A percentile compares a stretch with the other conserved stretches of the same genome.
phyloP scores from a whole-genome alignment of 2,888 invertebrate species.

The Elysia crispata region DNA sequence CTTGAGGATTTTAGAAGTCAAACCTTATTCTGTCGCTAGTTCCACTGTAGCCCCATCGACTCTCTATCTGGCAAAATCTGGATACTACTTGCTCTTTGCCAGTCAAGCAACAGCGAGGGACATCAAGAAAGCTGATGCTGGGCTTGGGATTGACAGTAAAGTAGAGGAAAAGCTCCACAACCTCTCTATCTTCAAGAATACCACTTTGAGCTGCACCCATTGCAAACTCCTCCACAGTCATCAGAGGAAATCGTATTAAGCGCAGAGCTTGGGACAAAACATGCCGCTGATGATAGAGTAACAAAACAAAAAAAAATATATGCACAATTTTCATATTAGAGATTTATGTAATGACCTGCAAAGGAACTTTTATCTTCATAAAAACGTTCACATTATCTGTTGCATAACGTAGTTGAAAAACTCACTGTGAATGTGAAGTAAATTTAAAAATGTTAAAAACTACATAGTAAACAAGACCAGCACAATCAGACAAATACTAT shows the following conservation, averaged over 20 bases:
- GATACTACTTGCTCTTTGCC: slow-evolving; percentile 87
- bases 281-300: slow-evolving; percentile 28
- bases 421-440: no score
- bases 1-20: slow-evolving; percentile 41
- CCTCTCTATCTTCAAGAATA: slow-evolving; percentile 86
- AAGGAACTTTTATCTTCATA: no score
- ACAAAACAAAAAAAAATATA: no score
- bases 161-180: slow-evolving; percentile 81
- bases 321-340: no score
- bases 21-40: slow-evolving; percentile 88
- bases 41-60: slow-evolving; percentile 90
- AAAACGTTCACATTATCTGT: no score
- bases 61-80: slow-evolving; percentile 87
- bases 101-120: slow-evolving; percentile 86
- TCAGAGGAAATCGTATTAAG: slow-evolving; percentile 88
- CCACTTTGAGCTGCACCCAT: slow-evolving; percentile 82
- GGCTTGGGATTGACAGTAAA: slow-evolving; percentile 86
- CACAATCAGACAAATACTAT: no score
- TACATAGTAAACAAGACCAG: no score
- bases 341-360: no score
- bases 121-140: slow-evolving; percentile 83
- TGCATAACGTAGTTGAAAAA: no score
- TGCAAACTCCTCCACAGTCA: slow-evolving; percentile 92
- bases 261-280: slow-evolving; percentile 85
- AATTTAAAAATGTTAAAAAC: no score